Base-by-base conservation (phyloP, 2,797 vertebrate species). In the Alca torda region DNA sequence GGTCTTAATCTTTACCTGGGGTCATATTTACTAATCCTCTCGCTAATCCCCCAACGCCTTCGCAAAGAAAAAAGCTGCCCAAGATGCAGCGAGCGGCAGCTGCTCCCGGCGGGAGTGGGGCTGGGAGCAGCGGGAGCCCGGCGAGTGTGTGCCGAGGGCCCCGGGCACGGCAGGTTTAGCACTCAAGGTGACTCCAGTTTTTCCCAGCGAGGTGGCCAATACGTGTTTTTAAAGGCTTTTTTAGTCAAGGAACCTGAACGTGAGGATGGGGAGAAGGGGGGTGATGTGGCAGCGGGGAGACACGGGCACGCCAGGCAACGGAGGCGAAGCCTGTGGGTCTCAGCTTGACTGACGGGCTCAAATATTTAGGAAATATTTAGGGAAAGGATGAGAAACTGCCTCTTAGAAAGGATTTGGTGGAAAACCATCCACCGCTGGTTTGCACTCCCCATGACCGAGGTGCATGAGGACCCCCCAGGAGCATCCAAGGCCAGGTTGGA, bases 1-100 rank as follows among this genome's bases (percentile, higher is more conserved):
- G 23, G 59, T 83, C 72, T 92, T 96, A 96, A 95, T 96, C 91
- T 94, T 95, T 94, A 96, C 96, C 96, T 95, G 91, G 91, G 86
- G 96, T 94, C 90, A 84, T 88, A 93, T 95, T 95, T 85, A 65
- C 94, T 95, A 89, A 95, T 94, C 93, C 91, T 80, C 72, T 90
- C 4, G 0, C 91, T 96, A 95, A 97, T 95, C 93, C 85, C 51
- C 63, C 56, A 51, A 90, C 31, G 53, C 84, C 95, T 89, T 93
- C 19, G 11, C 31, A 91, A 93, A 89, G 59, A 20, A 45, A 92
- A 84, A 76, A 54, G 70, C 33, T 3, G 37, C 83, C 73, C 0
- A 0, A 45, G 45, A 77, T 24, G 24, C 69, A 33, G 89, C 39
- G 70, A 74, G 87, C 57, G 48, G 73, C 10, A 7, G 24, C 78